Conservation (phyloP, 53 echinoderm and acorn worm species). For the Luidia sarsii region DNA sequence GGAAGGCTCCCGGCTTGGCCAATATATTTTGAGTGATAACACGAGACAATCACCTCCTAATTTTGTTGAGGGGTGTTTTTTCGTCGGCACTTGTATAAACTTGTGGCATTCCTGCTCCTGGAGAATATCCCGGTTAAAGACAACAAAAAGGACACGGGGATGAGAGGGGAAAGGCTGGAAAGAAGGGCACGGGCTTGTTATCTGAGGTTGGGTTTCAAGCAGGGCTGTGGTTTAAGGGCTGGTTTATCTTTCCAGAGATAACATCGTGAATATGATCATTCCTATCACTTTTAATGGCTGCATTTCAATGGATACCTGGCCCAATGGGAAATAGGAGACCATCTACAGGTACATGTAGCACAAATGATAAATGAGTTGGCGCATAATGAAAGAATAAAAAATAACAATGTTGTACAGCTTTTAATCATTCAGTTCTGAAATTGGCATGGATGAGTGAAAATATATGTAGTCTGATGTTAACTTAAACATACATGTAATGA, state of each 20-base stretch:
- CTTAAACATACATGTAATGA: too few species aligned
- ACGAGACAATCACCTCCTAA: constrained; percentile 37
- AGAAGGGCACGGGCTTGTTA: neutral
- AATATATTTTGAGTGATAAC: constrained; percentile 57
- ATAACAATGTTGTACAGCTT: too few species aligned
- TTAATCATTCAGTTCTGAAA: too few species aligned
- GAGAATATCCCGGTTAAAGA: constrained; percentile 26
- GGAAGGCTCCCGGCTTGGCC: constrained; percentile 19
- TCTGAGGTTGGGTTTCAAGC: constrained; percentile 24
- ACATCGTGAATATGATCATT: constrained; percentile 39
- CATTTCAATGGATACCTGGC: constrained; percentile 51
- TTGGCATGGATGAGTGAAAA: too few species aligned
- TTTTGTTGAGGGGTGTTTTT: constrained; percentile 48
- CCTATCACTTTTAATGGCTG: constrained; percentile 42
- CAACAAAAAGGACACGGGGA: neutral
- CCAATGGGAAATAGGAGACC: constrained; percentile 47
- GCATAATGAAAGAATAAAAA: too few species aligned
- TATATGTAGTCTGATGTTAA: too few species aligned
- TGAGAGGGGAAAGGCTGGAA: neutral
- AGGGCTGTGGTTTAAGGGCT: constrained; percentile 32
- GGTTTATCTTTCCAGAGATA: constrained; percentile 4
- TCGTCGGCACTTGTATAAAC: constrained; percentile 48
- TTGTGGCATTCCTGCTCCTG: constrained; percentile 16
- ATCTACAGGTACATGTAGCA: too few species aligned
- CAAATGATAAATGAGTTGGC: too few species aligned